Evolutionary conservation across 2,888 invertebrate species (phyloP), one percentile per base, ranked within the genome.

Genomic region (Parapristionchus giblindavisi): DNA sequence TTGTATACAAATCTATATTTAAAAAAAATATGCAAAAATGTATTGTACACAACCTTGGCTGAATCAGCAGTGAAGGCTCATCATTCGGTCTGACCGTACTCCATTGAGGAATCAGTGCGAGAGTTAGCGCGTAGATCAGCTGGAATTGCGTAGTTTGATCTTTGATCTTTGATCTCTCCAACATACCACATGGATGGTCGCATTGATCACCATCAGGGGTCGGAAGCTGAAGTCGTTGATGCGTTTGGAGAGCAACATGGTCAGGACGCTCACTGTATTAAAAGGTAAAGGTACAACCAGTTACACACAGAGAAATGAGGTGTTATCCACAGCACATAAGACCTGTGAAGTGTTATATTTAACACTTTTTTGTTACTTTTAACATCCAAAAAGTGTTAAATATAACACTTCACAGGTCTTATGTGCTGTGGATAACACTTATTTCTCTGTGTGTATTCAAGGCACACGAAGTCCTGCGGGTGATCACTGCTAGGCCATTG

Each of bases 21-120:
- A 14, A 27, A 1, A n/a, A 52, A 17, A 52, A 5, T 52, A 27
- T 24, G 29, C 29, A 24, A 58, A 27, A 21, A 27, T 32, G 29
- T 29, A 3, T 6, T 11, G 2, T 0, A 36, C 27, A 34, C 43
- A 14, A 71, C 70, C 56, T 38, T 29, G 70, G 70, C 1, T 27
- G 70, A 21, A 71, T 56, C 29, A 71, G 56, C 56, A 71, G 70
- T 1, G 70, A 54, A 17, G 70, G 70, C 8, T 71, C 70, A 29
- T 54, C 70, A 21, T 71, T 71, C 1, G 40, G 70, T 27, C 24
- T 34, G 2, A 71, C 70, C 11, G 70, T 71, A n/a, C 70, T 71
- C 70, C 70, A 71, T n/a, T 54, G 24, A 5, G 70, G 70, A 56
- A 71, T 71, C 29, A 71, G 38, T 17, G 27, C 27, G 21, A 71